Evolutionary conservation across 64 coral and sea anemone genomes (phyloP).

Genomic region (Catalaphyllia jardinei): DNA sequence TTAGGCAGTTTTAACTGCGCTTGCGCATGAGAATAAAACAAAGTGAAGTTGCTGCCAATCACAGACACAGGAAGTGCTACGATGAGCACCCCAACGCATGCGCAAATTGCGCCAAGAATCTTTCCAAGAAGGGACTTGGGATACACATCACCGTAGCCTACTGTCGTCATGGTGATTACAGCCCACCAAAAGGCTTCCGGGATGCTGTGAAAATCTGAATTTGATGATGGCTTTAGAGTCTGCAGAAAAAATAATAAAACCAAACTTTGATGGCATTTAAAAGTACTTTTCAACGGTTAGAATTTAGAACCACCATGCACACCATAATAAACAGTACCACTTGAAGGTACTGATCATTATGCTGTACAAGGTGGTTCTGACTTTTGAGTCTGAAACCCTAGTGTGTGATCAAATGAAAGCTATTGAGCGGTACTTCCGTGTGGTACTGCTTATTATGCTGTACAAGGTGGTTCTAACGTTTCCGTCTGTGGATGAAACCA

Average conservation of each 20-base stretch:
- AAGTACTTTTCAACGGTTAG: too few species aligned
- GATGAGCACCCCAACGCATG: slow-evolving; percentile 92
- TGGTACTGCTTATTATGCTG: too few species aligned
- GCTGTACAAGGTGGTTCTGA: too few species aligned
- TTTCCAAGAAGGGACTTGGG: slow-evolving; percentile 73
- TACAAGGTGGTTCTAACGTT: too few species aligned
- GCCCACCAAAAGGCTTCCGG: slow-evolving; percentile 99
- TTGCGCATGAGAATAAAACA: slow-evolving; percentile 99
- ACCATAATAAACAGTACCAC: too few species aligned
- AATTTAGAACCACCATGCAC: too few species aligned
- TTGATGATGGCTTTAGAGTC: background rate
- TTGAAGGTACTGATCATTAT: too few species aligned
- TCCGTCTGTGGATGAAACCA: too few species aligned
- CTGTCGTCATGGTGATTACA: slow-evolving; percentile 99
- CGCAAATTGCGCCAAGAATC: slow-evolving; percentile 92
- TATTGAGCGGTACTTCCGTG: too few species aligned
- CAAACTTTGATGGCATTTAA: too few species aligned
- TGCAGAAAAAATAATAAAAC: background rate
- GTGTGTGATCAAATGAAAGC: too few species aligned
- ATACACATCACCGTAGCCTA: slow-evolving; percentile 92
- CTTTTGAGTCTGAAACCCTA: too few species aligned
- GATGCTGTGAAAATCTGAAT: slow-evolving; percentile 67
- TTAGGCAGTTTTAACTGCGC: slow-evolving; percentile 94
- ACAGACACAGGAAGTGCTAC: slow-evolving; percentile 98
- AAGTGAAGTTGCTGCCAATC: slow-evolving; percentile 97